Percentiles rank a stretch among this genome's conserved stretches.
Conservation (phyloP, 2,888 invertebrate species). For the Kuschelorhynchus macadamiae region DNA sequence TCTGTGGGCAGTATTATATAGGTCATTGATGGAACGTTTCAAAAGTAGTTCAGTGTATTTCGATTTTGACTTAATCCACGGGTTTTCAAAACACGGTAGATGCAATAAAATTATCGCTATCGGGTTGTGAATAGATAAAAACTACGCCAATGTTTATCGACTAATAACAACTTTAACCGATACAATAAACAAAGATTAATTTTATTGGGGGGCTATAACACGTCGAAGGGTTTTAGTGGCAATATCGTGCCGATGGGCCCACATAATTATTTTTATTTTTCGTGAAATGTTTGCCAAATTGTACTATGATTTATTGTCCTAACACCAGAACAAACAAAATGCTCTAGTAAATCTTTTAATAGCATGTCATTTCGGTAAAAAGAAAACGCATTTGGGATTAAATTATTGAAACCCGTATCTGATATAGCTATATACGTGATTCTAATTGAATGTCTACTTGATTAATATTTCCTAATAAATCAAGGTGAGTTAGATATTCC, state of each 20-base stretch:
- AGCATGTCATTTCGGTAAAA: conserved; percentile 12
- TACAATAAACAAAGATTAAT: conserved; percentile 48
- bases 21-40: no score
- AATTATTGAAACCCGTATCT: conserved; percentile 5
- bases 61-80: no score
- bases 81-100: no score
- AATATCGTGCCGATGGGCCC: conserved; percentile 10
- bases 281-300: conserved; percentile 17
- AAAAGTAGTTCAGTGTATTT: no score
- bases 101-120: conserved; percentile 23
- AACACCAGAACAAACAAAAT: conserved; percentile 26
- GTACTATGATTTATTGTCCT: conserved; percentile 33
- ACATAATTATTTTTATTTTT: conserved; percentile 30
- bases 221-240: conserved; percentile 16
- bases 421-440: neutral
- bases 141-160: conserved; percentile 24
- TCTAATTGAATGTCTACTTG: conserved; percentile 1
- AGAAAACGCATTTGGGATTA: conserved; percentile 26
- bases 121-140: conserved; percentile 15
- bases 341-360: conserved; percentile 28
- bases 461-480: no score
- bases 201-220: conserved; percentile 43
- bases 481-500: no score
- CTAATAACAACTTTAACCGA: conserved; percentile 37
- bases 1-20: no score